Evolutionary conservation across 2,888 invertebrate species (phyloP).

Genomic region (Prostheceraeus crozeri): DNA sequence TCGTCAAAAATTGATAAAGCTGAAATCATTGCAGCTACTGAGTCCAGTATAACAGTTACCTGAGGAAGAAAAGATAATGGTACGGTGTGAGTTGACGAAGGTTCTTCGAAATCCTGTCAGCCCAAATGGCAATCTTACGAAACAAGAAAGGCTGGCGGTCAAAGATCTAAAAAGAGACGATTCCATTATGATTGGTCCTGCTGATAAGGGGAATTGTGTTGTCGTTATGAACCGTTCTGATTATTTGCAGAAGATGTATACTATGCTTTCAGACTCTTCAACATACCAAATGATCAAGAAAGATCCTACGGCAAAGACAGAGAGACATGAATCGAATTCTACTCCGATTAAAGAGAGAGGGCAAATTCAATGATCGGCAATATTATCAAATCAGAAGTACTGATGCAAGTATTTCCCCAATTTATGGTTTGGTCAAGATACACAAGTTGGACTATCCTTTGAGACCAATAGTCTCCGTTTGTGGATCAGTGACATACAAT

Average conservation of each 20-base stretch:
- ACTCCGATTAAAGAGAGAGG: not conserved
- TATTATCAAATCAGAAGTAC: conserved; percentile 21
- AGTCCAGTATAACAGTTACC: too few species aligned
- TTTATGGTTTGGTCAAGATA: conserved; percentile 7
- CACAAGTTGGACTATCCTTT: not conserved
- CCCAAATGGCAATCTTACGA: conserved; percentile 4
- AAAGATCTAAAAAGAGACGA: not conserved
- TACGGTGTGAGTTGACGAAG: too few species aligned
- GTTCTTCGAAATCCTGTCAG: too few species aligned
- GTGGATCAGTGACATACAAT: not conserved
- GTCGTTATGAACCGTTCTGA: conserved; percentile 10
- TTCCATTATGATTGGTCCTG: not conserved
- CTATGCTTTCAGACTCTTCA: not conserved
- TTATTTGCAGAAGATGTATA: conserved; percentile 13
- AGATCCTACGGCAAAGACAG: too few species aligned
- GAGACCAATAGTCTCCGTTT: conserved; percentile 22
- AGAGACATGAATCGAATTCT: conserved; percentile 8
- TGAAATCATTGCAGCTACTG: too few species aligned
- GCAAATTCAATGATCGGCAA: conserved; percentile 3
- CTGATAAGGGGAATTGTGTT: conserved; percentile 4
- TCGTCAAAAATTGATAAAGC: too few species aligned
- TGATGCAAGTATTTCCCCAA: conserved; percentile 1
- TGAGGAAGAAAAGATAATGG: too few species aligned
- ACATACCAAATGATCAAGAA: not conserved
- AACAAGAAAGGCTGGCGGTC: conserved; percentile 12